Percentiles rank a stretch among this genome's conserved stretches.
Evolutionary conservation across 2,113 vertebrate species (phyloP).

Genomic region (Phodopus roborovskii): DNA sequence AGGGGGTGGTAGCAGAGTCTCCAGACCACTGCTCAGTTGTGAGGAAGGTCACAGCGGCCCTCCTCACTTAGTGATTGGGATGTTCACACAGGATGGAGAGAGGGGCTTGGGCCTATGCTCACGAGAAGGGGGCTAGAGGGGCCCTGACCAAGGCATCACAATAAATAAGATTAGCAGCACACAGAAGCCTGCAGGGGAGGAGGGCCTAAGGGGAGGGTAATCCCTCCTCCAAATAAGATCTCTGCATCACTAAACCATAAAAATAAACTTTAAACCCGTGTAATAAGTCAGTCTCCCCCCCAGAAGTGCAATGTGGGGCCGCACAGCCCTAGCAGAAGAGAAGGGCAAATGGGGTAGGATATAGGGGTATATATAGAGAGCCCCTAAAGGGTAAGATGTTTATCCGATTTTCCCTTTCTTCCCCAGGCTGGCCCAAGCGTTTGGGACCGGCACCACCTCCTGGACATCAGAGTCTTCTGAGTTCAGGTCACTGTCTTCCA

Average conservation of each 20-base stretch:
- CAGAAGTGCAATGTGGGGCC: constrained; percentile 71
- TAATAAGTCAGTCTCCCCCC: constrained; percentile 55
- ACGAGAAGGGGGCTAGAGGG: constrained; percentile 29
- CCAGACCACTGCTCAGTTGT: not conserved
- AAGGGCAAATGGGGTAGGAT: constrained; percentile 49
- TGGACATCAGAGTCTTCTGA: constrained; percentile 56
- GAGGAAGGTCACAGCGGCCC: constrained; percentile 40
- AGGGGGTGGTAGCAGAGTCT: constrained; percentile 56
- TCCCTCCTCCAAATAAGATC: constrained; percentile 67
- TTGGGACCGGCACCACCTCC: constrained; percentile 53
- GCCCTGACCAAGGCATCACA: constrained; percentile 79
- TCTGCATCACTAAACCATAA: constrained; percentile 79
- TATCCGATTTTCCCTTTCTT: constrained; percentile 62
- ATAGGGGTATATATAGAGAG: not conserved
- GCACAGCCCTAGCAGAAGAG: constrained; percentile 57
- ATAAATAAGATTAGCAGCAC: constrained; percentile 79
- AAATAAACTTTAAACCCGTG: constrained; percentile 80
- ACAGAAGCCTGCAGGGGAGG: constrained; percentile 73
- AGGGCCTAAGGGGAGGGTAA: constrained; percentile 34
- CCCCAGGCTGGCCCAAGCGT: constrained; percentile 10
- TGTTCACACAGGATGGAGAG: constrained; percentile 61
- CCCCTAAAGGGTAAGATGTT: not conserved
- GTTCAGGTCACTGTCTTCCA: not conserved
- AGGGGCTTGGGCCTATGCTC: constrained; percentile 3
- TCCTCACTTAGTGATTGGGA: constrained; percentile 55